Evolutionary conservation across 2,113 vertebrate genomes (phyloP).

Genomic region (Psilopogon haemacephalus): DNA sequence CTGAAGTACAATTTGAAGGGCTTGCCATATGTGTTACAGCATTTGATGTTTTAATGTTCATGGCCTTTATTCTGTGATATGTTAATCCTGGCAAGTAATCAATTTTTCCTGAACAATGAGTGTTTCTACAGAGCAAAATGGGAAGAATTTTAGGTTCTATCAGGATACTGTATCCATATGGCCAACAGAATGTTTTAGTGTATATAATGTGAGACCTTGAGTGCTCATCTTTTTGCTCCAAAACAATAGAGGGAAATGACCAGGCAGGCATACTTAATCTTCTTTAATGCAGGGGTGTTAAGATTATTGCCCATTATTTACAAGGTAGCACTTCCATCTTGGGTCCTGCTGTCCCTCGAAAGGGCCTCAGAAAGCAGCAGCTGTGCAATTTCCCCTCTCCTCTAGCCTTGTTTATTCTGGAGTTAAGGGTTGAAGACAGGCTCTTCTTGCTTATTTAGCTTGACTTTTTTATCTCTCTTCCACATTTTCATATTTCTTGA

Average conservation of each 20-base stretch:
- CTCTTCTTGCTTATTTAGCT: neutral
- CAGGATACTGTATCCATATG: neutral
- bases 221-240: neutral
- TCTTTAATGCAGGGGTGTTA: neutral
- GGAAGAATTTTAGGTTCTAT: neutral
- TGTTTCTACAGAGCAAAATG: neutral
- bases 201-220: neutral
- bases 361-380: neutral
- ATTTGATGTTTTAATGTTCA: constrained; percentile 1
- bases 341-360: neutral
- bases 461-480: neutral
- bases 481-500: neutral
- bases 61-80: neutral
- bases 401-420: neutral
- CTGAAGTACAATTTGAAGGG: neutral
- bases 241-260: neutral
- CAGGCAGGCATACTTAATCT: neutral
- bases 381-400: neutral
- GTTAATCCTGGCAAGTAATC: constrained; percentile 27
- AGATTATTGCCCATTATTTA: neutral
- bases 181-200: neutral
- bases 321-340: neutral
- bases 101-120: constrained; percentile 1
- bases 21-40: neutral
- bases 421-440: neutral